Base-by-base conservation (phyloP, 2,888 invertebrate species). In the Drosophila mimica region DNA sequence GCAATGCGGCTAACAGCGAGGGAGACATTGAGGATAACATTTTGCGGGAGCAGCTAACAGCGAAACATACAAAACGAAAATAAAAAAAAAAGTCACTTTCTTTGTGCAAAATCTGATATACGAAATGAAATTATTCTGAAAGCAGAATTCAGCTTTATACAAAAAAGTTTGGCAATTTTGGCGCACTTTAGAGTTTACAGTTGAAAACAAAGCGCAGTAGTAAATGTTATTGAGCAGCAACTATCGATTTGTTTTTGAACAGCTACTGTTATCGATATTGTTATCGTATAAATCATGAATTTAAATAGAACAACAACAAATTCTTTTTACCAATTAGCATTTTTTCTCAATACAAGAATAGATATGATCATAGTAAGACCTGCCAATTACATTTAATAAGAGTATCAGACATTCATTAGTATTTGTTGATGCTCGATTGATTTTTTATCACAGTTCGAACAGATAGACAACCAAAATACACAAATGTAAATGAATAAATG, bases 271-370 rank as follows among this genome's bases (percentile, higher is more conserved):
- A 46, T 67, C 66, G 48, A 63, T 53, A 15, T 5, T 15, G 31
- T 31, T 38, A 63, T 66, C 53, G 57, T 31, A 31, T 15, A 65
- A 65, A 40, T 43, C 34, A 15, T 30, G 15, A n/a, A 15, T 34
- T 33, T 63, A 65, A 38, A 64, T 54, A 64, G 56, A 56, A 57
- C 56, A 65, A 25, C 25, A 25, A 25, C 25, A 25, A 25, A 25
- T 25, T 25, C 25, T 2, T 25, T 25, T 25, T 25, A 3, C 20
- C 9, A 46, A 36, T 11, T 17, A 4, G 25, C 8, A 2, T n/a
- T 15, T 3, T 0, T 34, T 17, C 11, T 7, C 13, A 15, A 33
- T 11, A 38, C 15, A n/a, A 5, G 4, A 15, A 30, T 1, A 51
- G 56, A 5, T 9, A 20, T 53, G 25, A 25, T 0, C 9, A 31